Evolutionary conservation across 2,888 invertebrate genomes (phyloP).

Genomic region (Trachelus stipa): DNA sequence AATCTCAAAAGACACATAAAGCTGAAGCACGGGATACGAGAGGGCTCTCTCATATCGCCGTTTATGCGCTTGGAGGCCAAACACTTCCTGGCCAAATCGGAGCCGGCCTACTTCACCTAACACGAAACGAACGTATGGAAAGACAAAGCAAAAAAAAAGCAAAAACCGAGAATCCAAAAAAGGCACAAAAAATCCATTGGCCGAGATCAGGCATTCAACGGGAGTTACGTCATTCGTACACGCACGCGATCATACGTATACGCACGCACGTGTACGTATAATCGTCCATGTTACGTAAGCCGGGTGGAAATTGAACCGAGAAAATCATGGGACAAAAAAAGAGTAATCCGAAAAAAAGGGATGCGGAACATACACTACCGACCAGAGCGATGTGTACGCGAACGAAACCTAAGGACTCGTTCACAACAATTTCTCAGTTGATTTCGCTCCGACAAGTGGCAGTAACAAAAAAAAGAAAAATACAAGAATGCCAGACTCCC

Average conservation of each 20-base stretch:
- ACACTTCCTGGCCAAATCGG: conserved; percentile 58
- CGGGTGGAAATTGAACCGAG: neutral
- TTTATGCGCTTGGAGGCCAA: conserved; percentile 59
- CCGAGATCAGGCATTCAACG: neutral
- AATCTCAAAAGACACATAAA: conserved; percentile 69
- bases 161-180: conserved; percentile 3
- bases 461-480: neutral
- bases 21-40: conserved; percentile 65
- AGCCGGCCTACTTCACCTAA: conserved; percentile 58
- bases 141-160: conserved; percentile 13
- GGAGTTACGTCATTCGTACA: neutral
- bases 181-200: neutral
- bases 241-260: neutral
- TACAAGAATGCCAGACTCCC: neutral
- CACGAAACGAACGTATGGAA: neutral
- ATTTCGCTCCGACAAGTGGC: neutral
- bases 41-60: conserved; percentile 56
- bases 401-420: neutral
- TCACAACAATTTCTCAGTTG: neutral
- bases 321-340: neutral
- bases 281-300: neutral
- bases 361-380: neutral
- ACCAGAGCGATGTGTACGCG: neutral
- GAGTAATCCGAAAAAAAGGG: neutral
- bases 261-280: neutral